Conservation (phyloP, 2,113 vertebrate genomes). For the Calidris pygmaea region DNA sequence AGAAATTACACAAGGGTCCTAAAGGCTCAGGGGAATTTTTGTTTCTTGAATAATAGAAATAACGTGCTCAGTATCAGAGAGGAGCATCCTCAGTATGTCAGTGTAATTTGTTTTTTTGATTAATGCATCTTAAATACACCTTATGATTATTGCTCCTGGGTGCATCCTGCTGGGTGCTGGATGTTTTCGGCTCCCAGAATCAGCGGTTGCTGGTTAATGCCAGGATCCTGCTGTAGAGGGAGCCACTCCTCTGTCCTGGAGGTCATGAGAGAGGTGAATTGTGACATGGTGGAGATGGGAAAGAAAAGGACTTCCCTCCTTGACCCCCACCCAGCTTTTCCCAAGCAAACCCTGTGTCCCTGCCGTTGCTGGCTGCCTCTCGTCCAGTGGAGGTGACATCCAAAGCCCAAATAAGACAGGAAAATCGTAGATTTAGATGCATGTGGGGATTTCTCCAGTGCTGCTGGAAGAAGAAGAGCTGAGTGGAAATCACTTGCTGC, state of each 20-base stretch:
- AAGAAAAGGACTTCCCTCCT: not conserved
- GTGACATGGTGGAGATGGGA: rapidly evolving
- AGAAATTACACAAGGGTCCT: not conserved
- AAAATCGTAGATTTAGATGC: not conserved
- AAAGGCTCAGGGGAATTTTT: not conserved
- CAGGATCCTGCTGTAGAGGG: not conserved
- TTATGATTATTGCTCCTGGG: not conserved
- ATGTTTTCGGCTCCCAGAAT: not conserved
- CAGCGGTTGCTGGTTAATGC: not conserved
- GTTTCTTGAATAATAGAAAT: not conserved
- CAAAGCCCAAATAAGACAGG: rapidly evolving
- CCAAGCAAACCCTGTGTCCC: rapidly evolving
- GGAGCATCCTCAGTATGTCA: not conserved
- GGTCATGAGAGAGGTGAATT: rapidly evolving
- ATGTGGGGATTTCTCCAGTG: not conserved
- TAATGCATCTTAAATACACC: not conserved
- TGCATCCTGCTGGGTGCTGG: not conserved
- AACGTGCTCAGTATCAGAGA: not conserved
- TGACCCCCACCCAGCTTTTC: not conserved
- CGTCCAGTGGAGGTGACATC: not conserved
- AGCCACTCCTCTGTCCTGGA: not conserved
- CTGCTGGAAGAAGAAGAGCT: not conserved
- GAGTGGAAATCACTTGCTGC: not conserved
- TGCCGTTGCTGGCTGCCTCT: not conserved
- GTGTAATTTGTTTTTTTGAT: not conserved